phyloP scores from a whole-genome alignment of 1,140 invertebrate genomes.

The Rhynchophorus ferrugineus region DNA sequence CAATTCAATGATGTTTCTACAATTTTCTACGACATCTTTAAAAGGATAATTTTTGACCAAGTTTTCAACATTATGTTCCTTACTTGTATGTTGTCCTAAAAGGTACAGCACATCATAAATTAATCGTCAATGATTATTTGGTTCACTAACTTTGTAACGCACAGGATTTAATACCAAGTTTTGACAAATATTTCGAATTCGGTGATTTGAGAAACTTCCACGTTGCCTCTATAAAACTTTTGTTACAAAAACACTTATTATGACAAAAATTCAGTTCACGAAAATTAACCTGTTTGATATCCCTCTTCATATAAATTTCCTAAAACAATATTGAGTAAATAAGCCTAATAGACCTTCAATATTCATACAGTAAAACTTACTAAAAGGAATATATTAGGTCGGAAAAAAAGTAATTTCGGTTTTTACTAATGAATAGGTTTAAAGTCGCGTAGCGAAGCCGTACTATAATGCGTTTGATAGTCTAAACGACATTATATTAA shows the following conservation, averaged over 20 bases:
- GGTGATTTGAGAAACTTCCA: conserved; percentile 13
- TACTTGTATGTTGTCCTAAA: not conserved
- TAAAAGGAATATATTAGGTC: too few relatives aligned
- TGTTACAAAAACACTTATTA: conserved; percentile 15
- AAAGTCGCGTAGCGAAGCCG: too few relatives aligned
- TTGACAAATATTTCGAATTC: conserved; percentile 11
- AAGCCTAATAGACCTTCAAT: too few relatives aligned
- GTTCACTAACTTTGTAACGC: conserved; percentile 17
- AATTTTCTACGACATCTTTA: not conserved
- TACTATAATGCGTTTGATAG: too few relatives aligned
- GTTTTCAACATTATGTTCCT: not conserved
- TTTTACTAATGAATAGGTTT: too few relatives aligned
- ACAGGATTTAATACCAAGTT: conserved; percentile 17
- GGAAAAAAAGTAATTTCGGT: too few relatives aligned
- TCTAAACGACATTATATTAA: too few relatives aligned
- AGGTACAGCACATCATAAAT: too few relatives aligned
- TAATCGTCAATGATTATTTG: too few relatives aligned
- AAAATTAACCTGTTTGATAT: conserved; percentile 13
- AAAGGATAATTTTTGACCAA: not conserved
- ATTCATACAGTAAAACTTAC: too few relatives aligned
- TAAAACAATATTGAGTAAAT: conserved; percentile 14
- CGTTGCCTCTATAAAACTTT: conserved; percentile 11
- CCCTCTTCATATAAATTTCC: conserved; percentile 12
- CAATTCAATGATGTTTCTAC: not conserved
- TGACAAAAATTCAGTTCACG: conserved; percentile 19